Evolutionary conservation across 2,113 vertebrate genomes (phyloP).

Genomic region (Tinamus guttatus): DNA sequence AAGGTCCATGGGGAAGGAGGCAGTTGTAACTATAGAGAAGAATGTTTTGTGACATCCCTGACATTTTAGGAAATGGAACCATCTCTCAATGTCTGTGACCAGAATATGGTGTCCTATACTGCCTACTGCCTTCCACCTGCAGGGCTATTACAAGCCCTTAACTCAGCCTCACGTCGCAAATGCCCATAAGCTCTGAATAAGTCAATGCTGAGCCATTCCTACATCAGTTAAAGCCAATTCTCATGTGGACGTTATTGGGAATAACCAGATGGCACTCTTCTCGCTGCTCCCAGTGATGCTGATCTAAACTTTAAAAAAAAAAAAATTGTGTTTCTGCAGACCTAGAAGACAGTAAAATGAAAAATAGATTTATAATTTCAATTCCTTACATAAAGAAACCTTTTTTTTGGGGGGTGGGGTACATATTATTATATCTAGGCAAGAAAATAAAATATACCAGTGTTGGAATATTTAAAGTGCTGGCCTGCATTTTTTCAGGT

Average conservation of each 20-base stretch:
- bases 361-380: not conserved
- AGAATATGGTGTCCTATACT: not conserved
- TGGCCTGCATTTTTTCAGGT: not conserved
- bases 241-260: not conserved
- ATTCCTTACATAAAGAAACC: not conserved
- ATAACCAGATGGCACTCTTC: not conserved
- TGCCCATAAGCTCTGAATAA: not conserved
- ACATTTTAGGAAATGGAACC: slow-evolving; percentile 1
- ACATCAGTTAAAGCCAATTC: not conserved
- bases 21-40: not conserved
- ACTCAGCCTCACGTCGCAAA: not conserved
- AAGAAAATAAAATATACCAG: not conserved
- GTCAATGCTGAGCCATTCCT: not conserved
- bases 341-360: not conserved
- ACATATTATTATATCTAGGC: too few species aligned
- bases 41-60: not conserved
- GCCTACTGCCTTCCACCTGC: not conserved
- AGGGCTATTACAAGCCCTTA: not conserved
- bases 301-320: not conserved
- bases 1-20: not conserved
- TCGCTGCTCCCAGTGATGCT: not conserved
- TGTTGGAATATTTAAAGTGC: not conserved
- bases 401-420: not conserved
- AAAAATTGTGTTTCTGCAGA: not conserved
- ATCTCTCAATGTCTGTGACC: not conserved